Evolutionary conservation across 2,113 vertebrate genomes (phyloP), one percentile per base, ranked within the genome.

Genomic region (Ancistrus triradiatus): DNA sequence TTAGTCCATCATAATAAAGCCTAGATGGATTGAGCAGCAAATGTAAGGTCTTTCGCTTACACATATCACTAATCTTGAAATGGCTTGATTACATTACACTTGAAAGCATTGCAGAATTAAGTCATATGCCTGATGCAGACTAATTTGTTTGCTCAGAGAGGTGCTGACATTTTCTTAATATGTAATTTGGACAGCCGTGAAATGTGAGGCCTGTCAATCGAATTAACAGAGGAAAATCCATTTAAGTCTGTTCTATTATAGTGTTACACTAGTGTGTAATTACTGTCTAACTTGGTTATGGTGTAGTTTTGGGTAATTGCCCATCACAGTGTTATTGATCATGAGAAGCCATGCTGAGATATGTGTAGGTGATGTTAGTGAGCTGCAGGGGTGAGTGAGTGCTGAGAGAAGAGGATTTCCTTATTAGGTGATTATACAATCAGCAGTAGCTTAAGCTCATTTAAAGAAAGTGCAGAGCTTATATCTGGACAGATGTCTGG

Each of bases 201-300:
- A 68, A 62, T 59, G 52, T 71, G 27, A 71, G 25, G 27, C 35
- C 47, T 31, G 51, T 56, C 22, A 35, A 47, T 47, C 22, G 22
- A 58, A 63, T 59, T 35, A 49, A 66, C 31, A 17, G 18, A 46
- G 21, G 46, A 63, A 46, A 53, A 72, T 50, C 53, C 10, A 51
- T 65, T 44, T 63, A 38, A 51, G 21, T 59, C 15, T 63, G 31
- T 19, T 25, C 46, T 37, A 31, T 63, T 63, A 67, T 51, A 42
- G 3, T 46, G 40, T 60, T 24, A 52, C 35, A 50, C 22, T 0
- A 52, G 47, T 50, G 24, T 57, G 25, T 51, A 25, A 59, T 51
- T 22, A 7, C 28, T 40, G 21, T 42, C 10, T 33, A 64, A 63
- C 37, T 43, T 27, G 57, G 47, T 40, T 53, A 65, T 15, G 46